phyloP scores from a whole-genome alignment of 2,113 vertebrate genomes.

The Vimba vimba region DNA sequence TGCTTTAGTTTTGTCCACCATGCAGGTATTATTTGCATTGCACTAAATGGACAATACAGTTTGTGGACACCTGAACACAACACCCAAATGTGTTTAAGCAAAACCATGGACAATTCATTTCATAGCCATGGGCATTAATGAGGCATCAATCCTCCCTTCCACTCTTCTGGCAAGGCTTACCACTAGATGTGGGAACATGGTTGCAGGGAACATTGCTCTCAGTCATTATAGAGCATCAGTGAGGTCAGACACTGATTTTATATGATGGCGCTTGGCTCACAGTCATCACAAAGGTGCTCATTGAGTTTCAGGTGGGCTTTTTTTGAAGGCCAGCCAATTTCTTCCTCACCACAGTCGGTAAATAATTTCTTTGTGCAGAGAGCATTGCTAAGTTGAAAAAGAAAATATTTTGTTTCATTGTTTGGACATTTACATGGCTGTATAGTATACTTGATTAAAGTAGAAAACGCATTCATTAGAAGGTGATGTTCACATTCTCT shows the following conservation, averaged over 20 bases:
- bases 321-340: slow-evolving; percentile 1
- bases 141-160: not conserved
- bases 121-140: not conserved
- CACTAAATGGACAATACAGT: not conserved
- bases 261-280: not conserved
- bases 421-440: not conserved
- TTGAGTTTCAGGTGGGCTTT: not conserved
- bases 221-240: not conserved
- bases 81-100: not conserved
- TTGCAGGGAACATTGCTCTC: slow-evolving; percentile 5
- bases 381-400: not conserved
- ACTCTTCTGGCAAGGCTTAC: not conserved
- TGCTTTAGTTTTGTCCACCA: not conserved
- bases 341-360: not conserved
- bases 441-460: not conserved
- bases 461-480: not conserved
- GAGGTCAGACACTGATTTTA: slow-evolving; percentile 4
- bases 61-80: not conserved
- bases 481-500: not conserved
- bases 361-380: not conserved
- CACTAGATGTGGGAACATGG: not conserved
- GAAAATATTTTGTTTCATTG: not conserved
- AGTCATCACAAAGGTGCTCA: not conserved
- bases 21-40: not conserved
- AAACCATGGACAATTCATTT: not conserved